Base-by-base conservation (phyloP, 2,888 invertebrate species). In the Andrena praecox region DNA sequence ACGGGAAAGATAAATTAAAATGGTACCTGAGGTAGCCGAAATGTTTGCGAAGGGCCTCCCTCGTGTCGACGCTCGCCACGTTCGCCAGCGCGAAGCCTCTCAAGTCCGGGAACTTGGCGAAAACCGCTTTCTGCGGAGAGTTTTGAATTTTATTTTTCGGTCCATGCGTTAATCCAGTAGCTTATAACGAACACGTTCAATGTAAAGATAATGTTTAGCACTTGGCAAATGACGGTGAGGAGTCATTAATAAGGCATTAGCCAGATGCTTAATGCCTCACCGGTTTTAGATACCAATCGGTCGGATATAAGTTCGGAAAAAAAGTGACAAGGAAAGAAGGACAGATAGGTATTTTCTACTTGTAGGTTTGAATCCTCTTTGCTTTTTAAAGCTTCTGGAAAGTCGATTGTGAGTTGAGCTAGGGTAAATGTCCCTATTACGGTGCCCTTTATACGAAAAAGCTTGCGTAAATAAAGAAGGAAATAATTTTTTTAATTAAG, bases 51-150 rank as follows among this genome's bases (percentile, higher is more conserved):
- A 99, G 95, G 20, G 96, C 95, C 77, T 97, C 97, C 85, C 99
- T 95, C 0, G 97, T 98, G 92, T 99, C 99, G n/a, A 99, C 97
- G 89, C 97, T 97, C 0, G 98, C 98, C 16, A 99, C 99, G 94
- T 99, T 99, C 0, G 98, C 96, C 50, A 99, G 94, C 0, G 99
- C 96, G 94, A 99, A 99, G 85, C 97, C 96, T 62, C 97, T 95
- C 74, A 99, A 94, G 88, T 98, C 96, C 5, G 97, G 96, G 93
- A 98, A 99, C 93, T 98, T 97, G 0, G 97, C 97, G 94, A 99
- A 99, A 0, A 98, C 97, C 0, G 98, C 98, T 95, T 97, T 98
- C 97, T 99, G 95, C 50, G 24, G 27, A 86, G 10, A 84, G n/a
- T 81, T 52, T 77, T 52, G 54, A 72, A 77, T 74, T 63, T 63